Conservation (phyloP, 2,113 vertebrate genomes). For the Cephalopholis sonnerati region DNA sequence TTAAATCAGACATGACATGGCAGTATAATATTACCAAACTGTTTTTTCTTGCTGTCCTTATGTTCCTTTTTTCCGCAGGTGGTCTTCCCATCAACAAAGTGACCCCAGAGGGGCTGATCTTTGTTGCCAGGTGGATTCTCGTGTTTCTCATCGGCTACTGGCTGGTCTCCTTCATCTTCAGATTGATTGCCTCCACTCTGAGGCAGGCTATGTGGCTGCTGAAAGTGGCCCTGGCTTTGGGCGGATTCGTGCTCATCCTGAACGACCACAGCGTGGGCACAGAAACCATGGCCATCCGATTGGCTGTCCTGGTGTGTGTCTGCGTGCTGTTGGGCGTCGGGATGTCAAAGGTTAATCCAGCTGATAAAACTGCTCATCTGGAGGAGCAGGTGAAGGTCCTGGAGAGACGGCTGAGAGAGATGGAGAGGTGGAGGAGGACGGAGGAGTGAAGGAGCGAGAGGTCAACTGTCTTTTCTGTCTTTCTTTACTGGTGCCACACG, state of each 20-base stretch:
- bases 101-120: constrained; percentile 75
- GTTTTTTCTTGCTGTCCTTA: not conserved
- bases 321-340: constrained; percentile 77
- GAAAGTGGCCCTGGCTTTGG: constrained; percentile 65
- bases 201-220: constrained; percentile 75
- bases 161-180: constrained; percentile 73
- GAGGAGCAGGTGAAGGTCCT: constrained; percentile 75
- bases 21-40: not conserved
- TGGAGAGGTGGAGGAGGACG: constrained; percentile 71
- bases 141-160: constrained; percentile 76
- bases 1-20: too few species aligned
- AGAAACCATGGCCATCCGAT: constrained; percentile 68
- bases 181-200: constrained; percentile 69
- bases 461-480: not conserved
- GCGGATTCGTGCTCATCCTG: constrained; percentile 74
- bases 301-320: constrained; percentile 70
- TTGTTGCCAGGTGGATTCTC: constrained; percentile 76
- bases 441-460: constrained; percentile 51
- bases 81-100: constrained; percentile 50
- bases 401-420: constrained; percentile 74
- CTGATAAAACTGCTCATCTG: constrained; percentile 46
- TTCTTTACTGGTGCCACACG: not conserved
- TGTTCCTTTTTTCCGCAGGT: constrained; percentile 42
- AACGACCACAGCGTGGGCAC: constrained; percentile 66
- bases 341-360: not conserved